Base-by-base conservation (phyloP, 1,140 invertebrate species). In the Trichoplusia ni region DNA sequence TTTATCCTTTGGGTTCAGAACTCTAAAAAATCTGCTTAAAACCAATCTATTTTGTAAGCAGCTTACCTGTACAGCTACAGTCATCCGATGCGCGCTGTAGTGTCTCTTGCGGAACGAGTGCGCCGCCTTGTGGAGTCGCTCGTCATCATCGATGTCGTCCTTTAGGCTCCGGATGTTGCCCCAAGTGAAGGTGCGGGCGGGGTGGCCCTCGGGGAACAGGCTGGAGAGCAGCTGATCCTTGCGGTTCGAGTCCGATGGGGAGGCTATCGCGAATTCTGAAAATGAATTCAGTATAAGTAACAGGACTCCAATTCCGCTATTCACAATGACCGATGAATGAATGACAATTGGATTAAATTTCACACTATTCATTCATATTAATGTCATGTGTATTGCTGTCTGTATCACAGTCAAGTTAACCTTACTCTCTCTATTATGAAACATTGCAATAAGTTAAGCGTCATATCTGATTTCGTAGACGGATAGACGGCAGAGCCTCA, bases 41-140 rank as follows among this genome's bases (percentile, higher is more conserved):
- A 11, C 44, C 3, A n/a, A 7, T 14, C 23, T 14, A n/a, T n/a
- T n/a, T 8, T 13, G 4, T 6, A 3, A 47, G 21, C 61, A 44
- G 33, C 56, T 46, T 56, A 94, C 93, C 83, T 97, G 93, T 35
- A 99, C 92, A 65, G 95, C 94, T 2, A 98, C 78, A 31, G 94
- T 97, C 97, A 99, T 98, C 61, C 97, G 91, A 77, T 98, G 95
- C 3, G 96, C 95, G 18, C 96, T 96, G 77, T 99, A 99, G 86
- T 97, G 95, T 33, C 94, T 89, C 69, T 93, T 91, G 53, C 96
- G 92, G 79, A 98, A 98, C 49, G 96, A 93, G 64, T 97, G 94
- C 1, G 98, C 86, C 6, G 92, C 89, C 46, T 91, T 74, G 65
- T 95, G 92, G 0, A 96, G 82, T 27, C 91, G 90, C 14, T 94